A percentile compares a stretch with the other conserved stretches of the same genome.
phyloP scores from a whole-genome alignment of 2,113 vertebrate genomes.

The Prionailurus bengalensis region DNA sequence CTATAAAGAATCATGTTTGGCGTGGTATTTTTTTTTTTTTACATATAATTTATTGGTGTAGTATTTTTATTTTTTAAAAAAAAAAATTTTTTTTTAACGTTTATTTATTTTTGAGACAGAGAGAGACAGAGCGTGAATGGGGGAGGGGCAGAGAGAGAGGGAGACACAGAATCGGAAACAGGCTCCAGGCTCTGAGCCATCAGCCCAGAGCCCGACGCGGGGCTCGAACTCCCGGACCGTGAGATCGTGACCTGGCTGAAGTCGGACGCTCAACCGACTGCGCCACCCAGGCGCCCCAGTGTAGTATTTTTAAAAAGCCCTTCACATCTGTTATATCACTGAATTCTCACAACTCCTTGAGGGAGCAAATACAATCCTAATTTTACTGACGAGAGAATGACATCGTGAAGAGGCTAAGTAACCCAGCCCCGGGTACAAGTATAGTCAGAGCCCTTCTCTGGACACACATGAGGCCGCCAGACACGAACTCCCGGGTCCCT shows the following conservation, averaged over 20 bases:
- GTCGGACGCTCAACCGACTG: too few relatives aligned
- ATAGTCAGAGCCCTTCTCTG: background rate
- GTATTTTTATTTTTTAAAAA: background rate
- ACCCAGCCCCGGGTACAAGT: background rate
- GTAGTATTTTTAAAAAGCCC: background rate
- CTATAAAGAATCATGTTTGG: background rate
- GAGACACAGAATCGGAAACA: too few relatives aligned
- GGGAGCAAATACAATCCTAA: background rate
- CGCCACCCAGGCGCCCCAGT: too few relatives aligned
- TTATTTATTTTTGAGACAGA: too few relatives aligned
- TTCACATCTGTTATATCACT: background rate
- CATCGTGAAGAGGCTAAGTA: background rate
- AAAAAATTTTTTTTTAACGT: too few relatives aligned
- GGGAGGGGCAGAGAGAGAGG: too few relatives aligned
- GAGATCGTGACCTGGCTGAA: too few relatives aligned
- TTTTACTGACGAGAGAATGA: background rate
- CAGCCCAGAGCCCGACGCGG: too few relatives aligned
- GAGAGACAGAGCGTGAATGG: too few relatives aligned
- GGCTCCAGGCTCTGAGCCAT: too few relatives aligned
- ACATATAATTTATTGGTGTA: background rate
- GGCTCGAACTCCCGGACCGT: too few relatives aligned
- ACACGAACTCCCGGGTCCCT: background rate
- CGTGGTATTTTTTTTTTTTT: background rate
- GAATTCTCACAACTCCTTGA: constrained; percentile 9
- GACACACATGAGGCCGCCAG: background rate